Evolutionary conservation across 1,140 invertebrate species (phyloP).

Genomic region (Magallana gigas): DNA sequence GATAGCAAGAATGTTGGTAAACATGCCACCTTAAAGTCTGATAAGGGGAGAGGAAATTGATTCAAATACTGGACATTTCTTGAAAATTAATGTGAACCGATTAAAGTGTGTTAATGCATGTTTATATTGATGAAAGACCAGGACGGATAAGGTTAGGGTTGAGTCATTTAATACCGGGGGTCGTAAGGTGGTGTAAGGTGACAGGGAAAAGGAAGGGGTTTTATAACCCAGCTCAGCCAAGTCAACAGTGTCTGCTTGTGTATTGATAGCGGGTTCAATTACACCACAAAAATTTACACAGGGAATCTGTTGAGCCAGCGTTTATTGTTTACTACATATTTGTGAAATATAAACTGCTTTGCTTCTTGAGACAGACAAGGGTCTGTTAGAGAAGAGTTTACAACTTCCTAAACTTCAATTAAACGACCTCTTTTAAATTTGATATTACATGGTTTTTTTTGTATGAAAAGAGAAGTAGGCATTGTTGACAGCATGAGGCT

Average conservation of each 20-base stretch:
- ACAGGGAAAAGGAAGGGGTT: neutral
- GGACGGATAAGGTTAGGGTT: neutral
- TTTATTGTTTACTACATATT: neutral
- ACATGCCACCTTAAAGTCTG: neutral
- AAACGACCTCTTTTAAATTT: too few species aligned
- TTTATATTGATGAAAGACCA: neutral
- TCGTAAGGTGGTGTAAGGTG: constrained; percentile 18
- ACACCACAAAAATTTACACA: constrained; percentile 9
- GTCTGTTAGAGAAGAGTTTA: too few species aligned
- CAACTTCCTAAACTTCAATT: too few species aligned
- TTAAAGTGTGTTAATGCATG: neutral
- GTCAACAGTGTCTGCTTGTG: constrained; percentile 1
- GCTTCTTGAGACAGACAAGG: too few species aligned
- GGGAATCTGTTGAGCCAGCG: neutral
- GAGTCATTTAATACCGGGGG: neutral
- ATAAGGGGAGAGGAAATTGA: constrained; percentile 1
- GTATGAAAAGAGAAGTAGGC: neutral
- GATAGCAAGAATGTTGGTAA: neutral
- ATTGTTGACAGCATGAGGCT: neutral
- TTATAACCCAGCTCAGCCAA: neutral
- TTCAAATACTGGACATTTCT: neutral
- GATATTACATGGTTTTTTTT: neutral
- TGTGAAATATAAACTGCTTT: too few species aligned
- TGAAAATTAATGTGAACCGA: neutral
- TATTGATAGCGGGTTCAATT: neutral